These are phyloP conservation scores for Bos javanicus DNA, from an alignment of 2,113 vertebrate genomes.

Conservation along the genomic window DNA sequence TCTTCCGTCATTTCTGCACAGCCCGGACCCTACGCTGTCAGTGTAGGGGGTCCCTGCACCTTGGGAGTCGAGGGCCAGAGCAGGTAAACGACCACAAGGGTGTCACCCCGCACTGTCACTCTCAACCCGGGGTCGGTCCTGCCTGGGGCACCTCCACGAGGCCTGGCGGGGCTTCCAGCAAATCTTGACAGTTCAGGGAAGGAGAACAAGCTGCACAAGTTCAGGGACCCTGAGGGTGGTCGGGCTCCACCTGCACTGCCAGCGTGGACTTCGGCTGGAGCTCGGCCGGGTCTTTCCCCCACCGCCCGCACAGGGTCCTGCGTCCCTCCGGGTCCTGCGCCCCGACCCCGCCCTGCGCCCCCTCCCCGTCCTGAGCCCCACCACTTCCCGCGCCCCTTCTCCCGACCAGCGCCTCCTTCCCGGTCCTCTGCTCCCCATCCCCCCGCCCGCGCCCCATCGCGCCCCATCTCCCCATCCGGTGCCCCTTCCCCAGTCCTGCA, in stretches of 20 bases:
- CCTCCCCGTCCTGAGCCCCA: too few species aligned
- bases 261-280: neutral
- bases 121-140: neutral
- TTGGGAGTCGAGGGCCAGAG: neutral
- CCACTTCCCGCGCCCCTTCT: too few species aligned
- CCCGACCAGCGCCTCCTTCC: too few species aligned
- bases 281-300: fast-evolving
- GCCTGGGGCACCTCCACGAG: neutral
- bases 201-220: neutral
- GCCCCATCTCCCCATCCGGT: too few species aligned
- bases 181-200: too few species aligned
- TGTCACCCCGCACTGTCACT: too few species aligned
- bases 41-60: too few species aligned
- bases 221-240: too few species aligned
- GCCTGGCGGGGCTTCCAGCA: neutral
- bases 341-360: too few species aligned
- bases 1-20: neutral
- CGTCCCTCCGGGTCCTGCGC: neutral
- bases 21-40: neutral
- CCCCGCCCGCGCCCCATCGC: fast-evolving
- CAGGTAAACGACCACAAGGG: neutral
- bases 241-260: neutral
- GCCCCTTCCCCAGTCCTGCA: too few species aligned
- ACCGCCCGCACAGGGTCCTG: too few species aligned
- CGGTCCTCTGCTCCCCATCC: too few species aligned